Conservation (phyloP, 1,140 invertebrate genomes). For the Ridgeia piscesae region DNA sequence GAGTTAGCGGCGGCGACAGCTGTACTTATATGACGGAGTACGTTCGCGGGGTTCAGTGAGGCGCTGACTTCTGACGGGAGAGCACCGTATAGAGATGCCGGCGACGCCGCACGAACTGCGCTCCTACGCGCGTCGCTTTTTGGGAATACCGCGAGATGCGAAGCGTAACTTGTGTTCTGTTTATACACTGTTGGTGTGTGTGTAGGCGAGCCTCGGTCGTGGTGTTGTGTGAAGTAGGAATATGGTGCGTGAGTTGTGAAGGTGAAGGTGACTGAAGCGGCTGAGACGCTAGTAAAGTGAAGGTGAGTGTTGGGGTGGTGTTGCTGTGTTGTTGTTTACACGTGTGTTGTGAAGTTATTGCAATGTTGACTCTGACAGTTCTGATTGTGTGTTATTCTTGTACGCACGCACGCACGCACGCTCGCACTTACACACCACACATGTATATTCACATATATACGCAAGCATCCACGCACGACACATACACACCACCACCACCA, state of each 20-base stretch:
- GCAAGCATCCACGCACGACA: neutral
- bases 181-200: neutral
- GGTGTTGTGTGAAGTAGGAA: neutral
- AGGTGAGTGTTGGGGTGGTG: neutral
- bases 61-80: neutral
- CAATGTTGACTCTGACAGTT: neutral
- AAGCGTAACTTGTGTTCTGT: neutral
- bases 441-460: neutral
- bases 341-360: neutral
- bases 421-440: slow-evolving; percentile 16
- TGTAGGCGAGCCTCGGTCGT: neutral
- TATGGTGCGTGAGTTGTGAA: neutral
- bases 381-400: neutral
- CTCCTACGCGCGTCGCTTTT: neutral
- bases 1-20: no score
- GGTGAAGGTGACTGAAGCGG: no score
- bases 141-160: neutral
- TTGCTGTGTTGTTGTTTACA: neutral
- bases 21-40: neutral
- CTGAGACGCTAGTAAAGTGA: neutral
- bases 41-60: neutral
- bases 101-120: neutral
- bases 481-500: neutral
- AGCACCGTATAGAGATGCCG: neutral
- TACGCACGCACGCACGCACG: slow-evolving; percentile 14